Evolutionary conservation across 2,113 vertebrate species (phyloP), one percentile per base, ranked within the genome.

Genomic region (Lamprologus callipterus): DNA sequence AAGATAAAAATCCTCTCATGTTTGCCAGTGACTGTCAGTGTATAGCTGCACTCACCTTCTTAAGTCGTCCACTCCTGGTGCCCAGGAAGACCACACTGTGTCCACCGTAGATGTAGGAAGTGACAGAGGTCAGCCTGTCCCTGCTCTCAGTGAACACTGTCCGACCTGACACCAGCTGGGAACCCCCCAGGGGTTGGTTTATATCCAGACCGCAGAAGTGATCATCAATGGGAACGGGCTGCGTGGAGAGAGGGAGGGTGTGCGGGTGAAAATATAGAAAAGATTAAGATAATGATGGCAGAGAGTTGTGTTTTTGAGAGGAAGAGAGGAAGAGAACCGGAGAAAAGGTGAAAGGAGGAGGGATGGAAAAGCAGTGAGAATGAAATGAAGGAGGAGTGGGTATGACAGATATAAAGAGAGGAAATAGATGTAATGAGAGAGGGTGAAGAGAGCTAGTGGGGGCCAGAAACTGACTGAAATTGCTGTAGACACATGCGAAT

Each of bases 171-270:
- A 99, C 97, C 2, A 98, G 96, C 31, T 95, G 96, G 0, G 97
- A 98, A 81, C 98, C 98, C 65, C 98, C 98, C 26, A 99, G 96
- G 2, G 98, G 98, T 93, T 99, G 98, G 96, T 99, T 99, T 94
- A 99, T 99, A 94, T 99, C 98, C 28, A 99, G 94, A 82, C 98
- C 98, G 2, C 98, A 99, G 96, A 99, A 99, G 57, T 97, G 97
- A 93, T 99, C 98, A 55, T 99, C 98, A 0, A 99, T 99, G 84
- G 98, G 98, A 58, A 99, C 98, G 5, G 98, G 98, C 98, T 99
- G 95, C 8, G 17, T n/a, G 70, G 80, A 85, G 65, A 87, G 42
- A 73, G 23, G 60, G 26, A 65, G 26, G 23, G 45, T 4, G 63
- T 55, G 28, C 40, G 6, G 45, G 14, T 21, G 40, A 82, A 55